Evolutionary conservation across 2,113 vertebrate genomes (phyloP).

Genomic region (Sakesphorus luctuosus): DNA sequence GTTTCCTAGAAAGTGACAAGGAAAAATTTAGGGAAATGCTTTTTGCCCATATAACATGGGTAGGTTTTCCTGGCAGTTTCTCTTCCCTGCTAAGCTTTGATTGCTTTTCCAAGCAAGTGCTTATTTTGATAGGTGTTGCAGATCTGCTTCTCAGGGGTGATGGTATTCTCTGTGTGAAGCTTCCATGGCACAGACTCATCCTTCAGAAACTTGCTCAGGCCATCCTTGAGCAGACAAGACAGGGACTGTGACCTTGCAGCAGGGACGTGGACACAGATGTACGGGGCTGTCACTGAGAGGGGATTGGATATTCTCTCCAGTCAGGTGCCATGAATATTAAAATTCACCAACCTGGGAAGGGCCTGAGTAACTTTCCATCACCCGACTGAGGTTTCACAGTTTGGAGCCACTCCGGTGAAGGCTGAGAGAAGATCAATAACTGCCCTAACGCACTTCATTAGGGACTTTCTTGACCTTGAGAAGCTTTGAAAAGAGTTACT

Average conservation of each 20-base stretch:
- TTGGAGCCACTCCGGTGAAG: neutral
- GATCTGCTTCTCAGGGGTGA: neutral
- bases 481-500: constrained; percentile 6
- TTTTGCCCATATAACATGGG: neutral
- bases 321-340: neutral
- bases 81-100: neutral
- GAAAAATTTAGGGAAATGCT: neutral
- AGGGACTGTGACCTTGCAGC: neutral
- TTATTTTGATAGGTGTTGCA: neutral
- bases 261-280: accelerated
- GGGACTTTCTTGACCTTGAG: constrained; percentile 39
- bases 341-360: neutral
- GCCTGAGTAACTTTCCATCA: constrained; percentile 36
- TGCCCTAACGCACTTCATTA: neutral
- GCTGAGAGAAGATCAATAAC: constrained; percentile 39
- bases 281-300: neutral
- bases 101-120: neutral
- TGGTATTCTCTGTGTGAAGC: neutral
- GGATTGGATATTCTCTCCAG: neutral
- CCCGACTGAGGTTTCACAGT: neutral
- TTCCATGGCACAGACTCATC: neutral
- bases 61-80: neutral
- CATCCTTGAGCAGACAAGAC: neutral
- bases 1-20: neutral
- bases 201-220: neutral